A percentile compares a stretch with the other conserved stretches of the same genome.
phyloP scores from a whole-genome alignment of 92 coral and sea anemone genomes.

The Bergia sp. region DNA sequence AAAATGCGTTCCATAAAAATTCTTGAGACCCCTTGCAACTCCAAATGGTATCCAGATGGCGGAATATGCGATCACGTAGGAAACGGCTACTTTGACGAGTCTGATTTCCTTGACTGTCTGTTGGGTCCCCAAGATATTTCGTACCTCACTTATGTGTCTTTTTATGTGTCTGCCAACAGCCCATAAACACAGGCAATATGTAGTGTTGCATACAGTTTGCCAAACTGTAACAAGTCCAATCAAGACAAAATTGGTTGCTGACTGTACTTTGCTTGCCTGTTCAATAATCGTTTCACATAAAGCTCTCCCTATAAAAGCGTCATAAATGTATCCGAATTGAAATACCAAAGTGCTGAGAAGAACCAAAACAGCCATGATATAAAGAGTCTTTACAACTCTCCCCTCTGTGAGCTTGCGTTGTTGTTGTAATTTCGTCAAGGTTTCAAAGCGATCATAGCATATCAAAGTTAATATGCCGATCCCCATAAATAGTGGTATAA shows the following conservation, averaged over 20 bases:
- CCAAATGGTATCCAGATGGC: not conserved
- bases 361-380: not conserved
- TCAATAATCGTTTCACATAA: conserved; percentile 10
- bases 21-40: not conserved
- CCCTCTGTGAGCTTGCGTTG: conserved; percentile 10
- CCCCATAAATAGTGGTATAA: conserved; percentile 19
- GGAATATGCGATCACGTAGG: not conserved
- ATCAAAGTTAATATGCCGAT: conserved; percentile 1
- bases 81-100: conserved; percentile 3
- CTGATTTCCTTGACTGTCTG: conserved; percentile 5
- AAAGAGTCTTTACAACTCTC: not conserved
- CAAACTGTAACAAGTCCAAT: conserved; percentile 42
- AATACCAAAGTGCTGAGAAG: not conserved
- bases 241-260: conserved; percentile 29
- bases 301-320: not conserved
- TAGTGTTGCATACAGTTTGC: conserved; percentile 14
- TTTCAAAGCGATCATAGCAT: conserved; percentile 20
- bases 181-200: not conserved
- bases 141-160: not conserved
- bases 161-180: conserved; percentile 12
- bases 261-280: not conserved
- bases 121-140: conserved; percentile 15
- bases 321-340: not conserved
- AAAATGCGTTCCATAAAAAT: not conserved
- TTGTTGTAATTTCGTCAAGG: conserved; percentile 17